phyloP scores from a whole-genome alignment of 2,113 vertebrate species.

The Podiceps cristatus region DNA sequence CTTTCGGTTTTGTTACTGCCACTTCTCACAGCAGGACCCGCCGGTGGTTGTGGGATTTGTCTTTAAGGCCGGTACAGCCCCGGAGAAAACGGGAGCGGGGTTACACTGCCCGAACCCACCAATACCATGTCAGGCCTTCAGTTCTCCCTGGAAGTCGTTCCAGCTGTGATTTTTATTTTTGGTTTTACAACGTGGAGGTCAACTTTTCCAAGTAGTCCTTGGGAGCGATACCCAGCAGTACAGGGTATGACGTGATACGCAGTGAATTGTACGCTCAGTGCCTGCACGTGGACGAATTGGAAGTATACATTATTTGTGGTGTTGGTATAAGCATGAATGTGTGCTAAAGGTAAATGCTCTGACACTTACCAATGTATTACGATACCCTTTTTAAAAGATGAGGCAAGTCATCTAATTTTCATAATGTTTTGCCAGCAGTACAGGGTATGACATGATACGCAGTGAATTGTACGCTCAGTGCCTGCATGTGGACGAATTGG shows the following conservation, averaged over 20 bases:
- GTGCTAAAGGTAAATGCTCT: background rate
- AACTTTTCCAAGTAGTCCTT: fast-evolving
- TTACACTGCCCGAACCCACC: fast-evolving
- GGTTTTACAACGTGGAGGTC: background rate
- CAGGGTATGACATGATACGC: fast-evolving
- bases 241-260: fast-evolving
- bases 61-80: no score
- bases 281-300: fast-evolving
- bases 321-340: fast-evolving
- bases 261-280: fast-evolving
- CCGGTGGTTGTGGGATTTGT: fast-evolving
- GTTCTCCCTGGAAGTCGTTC: fast-evolving
- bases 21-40: fast-evolving
- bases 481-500: fast-evolving
- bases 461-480: fast-evolving
- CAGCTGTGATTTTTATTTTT: background rate
- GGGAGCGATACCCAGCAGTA: fast-evolving
- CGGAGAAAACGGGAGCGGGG: fast-evolving
- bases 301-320: fast-evolving
- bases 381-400: fast-evolving
- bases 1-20: fast-evolving
- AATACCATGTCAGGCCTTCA: fast-evolving
- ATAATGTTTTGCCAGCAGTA: fast-evolving
- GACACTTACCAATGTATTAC: background rate
- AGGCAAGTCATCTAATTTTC: fast-evolving